Base-by-base conservation (phyloP, 2,888 invertebrate species). In the Rhorus exstirpatorius region DNA sequence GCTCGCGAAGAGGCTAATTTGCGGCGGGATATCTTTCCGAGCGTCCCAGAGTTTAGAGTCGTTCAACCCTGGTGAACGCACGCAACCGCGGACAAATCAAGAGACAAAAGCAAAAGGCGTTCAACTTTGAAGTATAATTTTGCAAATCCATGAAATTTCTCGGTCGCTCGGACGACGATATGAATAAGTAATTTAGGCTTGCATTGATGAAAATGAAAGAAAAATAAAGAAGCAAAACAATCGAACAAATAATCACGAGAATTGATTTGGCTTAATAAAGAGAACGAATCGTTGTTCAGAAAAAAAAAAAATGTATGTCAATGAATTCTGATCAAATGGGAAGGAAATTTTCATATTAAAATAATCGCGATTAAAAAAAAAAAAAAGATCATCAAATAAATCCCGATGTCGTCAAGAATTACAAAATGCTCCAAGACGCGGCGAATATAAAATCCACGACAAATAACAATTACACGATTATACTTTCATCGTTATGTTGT, bases 1-100 rank as follows among this genome's bases (percentile, higher is more conserved):
- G 51, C 72, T 19, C 24, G 26, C 55, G 72, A 74, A 58, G 68
- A 55, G 53, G 78, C 78, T 82, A 82, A 82, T 74, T 82, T 70
- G 78, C 78, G 70, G 24, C 58, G 61, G 58, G 78, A 82, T 74
- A 77, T 81, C 58, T 81, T 63, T 67, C 70, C 12, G 53, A 51
- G 41, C 44, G 46, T 41, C 31, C 31, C 63, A n/a, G n/a, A n/a
- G 49, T 10, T n/a, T n/a, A n/a, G 55, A 78, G 81, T 74, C 81
- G 78, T 78, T 78, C 78, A 78, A 82, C 81, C 78, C 74, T 74
- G 49, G 31, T 8, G 17, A 31, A 60, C 65, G 46, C 55, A 24
- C 61, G 44, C 31, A 17, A n/a, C n/a, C 68, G 38, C 4, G 6
- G 7, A 31, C 31, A 77, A 77, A 58, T 38, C 60, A 3, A n/a